A percentile compares a stretch with the other conserved stretches of the same genome.
These are phyloP conservation scores for Cladopsammia gracilis DNA, from an alignment of 64 coral and sea anemone species.

Conservation along the genomic window DNA sequence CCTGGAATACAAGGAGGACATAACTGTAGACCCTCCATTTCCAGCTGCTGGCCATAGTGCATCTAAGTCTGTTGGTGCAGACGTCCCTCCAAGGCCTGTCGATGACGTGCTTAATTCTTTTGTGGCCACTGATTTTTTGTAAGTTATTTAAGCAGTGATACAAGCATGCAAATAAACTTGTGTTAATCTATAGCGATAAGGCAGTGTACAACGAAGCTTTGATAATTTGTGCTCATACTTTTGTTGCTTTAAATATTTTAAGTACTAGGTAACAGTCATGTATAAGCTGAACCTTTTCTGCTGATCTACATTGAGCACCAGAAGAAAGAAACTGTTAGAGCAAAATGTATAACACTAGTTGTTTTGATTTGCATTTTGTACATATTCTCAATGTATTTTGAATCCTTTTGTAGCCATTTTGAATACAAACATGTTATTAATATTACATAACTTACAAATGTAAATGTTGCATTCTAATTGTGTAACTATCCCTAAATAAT, in stretches of 20 bases:
- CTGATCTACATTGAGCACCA: conserved; percentile 32
- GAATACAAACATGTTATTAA: conserved; percentile 37
- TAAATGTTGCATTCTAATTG: conserved; percentile 40
- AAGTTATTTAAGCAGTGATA: no score
- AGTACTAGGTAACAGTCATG: conserved; percentile 50
- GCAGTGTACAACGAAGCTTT: no score
- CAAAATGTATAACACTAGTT: conserved; percentile 47
- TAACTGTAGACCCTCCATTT: no score
- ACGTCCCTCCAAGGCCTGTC: no score
- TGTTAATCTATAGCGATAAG: no score
- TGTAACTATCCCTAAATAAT: conserved; percentile 53
- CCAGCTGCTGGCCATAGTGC: no score
- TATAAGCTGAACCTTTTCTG: conserved; percentile 41
- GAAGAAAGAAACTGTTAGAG: conserved; percentile 36
- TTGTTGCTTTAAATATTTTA: conserved; percentile 49
- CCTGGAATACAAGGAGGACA: no score
- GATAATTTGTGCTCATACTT: no score
- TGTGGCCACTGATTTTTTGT: no score
- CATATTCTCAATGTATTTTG: conserved; percentile 41
- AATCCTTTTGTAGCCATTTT: conserved; percentile 36
- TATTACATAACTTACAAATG: conserved; percentile 39
- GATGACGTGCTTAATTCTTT: no score
- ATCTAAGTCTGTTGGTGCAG: no score
- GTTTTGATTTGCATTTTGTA: conserved; percentile 21
- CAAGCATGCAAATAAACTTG: no score